Evolutionary conservation across 2,888 invertebrate species (phyloP).

Genomic region (Torymus auratus): DNA sequence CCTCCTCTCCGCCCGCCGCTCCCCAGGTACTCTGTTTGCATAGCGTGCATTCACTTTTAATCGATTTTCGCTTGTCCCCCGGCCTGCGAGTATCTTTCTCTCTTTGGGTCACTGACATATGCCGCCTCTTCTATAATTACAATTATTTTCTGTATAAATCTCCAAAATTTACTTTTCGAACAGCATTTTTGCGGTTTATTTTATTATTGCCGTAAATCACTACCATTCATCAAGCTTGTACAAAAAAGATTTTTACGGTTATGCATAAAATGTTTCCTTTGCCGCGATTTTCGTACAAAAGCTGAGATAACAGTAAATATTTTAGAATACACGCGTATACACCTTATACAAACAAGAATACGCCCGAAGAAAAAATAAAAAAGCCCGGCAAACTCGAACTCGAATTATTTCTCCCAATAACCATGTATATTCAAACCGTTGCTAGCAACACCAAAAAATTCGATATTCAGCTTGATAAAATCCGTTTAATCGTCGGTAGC

Average conservation of each 20-base stretch:
- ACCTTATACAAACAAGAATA: no score
- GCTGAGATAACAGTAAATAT: no score
- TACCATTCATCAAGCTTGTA: no score
- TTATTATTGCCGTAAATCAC: no score
- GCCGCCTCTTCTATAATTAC: no score
- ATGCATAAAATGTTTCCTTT: no score
- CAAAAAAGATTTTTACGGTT: no score
- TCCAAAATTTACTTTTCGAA: no score
- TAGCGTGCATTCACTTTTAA: constrained; percentile 45
- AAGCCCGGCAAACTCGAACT: not conserved
- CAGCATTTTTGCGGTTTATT: no score
- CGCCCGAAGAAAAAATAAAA: not conserved
- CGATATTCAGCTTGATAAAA: constrained; percentile 29
- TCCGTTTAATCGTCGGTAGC: constrained; percentile 1
- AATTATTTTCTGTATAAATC: no score
- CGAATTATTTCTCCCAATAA: constrained; percentile 17
- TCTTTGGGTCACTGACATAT: not conserved
- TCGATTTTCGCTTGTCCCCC: constrained; percentile 39
- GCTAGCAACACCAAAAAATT: not conserved
- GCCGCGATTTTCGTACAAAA: no score
- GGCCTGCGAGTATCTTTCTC: not conserved
- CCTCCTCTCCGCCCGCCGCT: not conserved
- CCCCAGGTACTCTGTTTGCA: constrained; percentile 36
- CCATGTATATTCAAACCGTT: constrained; percentile 25
- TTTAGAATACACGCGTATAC: no score